These are phyloP conservation scores for Rhingia campestris DNA, from an alignment of 2,888 invertebrate genomes.

Conservation along the genomic window DNA sequence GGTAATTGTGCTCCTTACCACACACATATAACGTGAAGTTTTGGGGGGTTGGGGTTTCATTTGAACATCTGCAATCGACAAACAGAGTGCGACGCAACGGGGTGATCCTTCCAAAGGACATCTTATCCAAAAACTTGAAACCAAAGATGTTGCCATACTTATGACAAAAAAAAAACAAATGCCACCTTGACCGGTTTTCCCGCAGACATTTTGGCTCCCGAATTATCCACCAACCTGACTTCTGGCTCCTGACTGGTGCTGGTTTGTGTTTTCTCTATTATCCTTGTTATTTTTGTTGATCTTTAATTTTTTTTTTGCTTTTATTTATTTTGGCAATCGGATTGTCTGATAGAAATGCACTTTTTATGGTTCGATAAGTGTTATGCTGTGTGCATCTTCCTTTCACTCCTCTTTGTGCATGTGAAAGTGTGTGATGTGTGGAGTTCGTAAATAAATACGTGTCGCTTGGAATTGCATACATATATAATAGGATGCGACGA, in stretches of 20 bases:
- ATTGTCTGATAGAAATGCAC: conserved; percentile 59
- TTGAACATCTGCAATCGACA: neutral
- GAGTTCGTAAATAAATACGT: conserved; percentile 1
- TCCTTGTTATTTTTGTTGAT: neutral
- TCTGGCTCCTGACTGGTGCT: conserved; percentile 61
- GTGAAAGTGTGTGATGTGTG: neutral
- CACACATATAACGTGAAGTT: too few relatives aligned
- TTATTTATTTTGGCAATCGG: conserved; percentile 67
- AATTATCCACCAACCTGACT: conserved; percentile 58
- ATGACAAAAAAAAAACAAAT: conserved; percentile 6
- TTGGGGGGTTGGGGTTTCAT: too few relatives aligned
- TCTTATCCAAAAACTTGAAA: conserved; percentile 29
- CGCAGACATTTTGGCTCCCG: conserved; percentile 63
- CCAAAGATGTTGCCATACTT: conserved; percentile 9
- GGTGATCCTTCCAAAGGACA: neutral
- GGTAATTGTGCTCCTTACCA: conserved; percentile 22
- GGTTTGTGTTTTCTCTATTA: conserved; percentile 18
- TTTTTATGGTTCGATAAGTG: conserved; percentile 50
- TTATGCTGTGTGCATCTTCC: neutral
- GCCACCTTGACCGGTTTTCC: conserved; percentile 63
- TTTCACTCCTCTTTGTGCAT: neutral
- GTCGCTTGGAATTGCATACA: conserved; percentile 14
- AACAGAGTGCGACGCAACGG: neutral
- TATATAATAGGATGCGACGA: neutral
- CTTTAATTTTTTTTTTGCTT: conserved; percentile 14